phyloP scores from a whole-genome alignment of 2,888 invertebrate genomes.

The Dasypogon diadema region DNA sequence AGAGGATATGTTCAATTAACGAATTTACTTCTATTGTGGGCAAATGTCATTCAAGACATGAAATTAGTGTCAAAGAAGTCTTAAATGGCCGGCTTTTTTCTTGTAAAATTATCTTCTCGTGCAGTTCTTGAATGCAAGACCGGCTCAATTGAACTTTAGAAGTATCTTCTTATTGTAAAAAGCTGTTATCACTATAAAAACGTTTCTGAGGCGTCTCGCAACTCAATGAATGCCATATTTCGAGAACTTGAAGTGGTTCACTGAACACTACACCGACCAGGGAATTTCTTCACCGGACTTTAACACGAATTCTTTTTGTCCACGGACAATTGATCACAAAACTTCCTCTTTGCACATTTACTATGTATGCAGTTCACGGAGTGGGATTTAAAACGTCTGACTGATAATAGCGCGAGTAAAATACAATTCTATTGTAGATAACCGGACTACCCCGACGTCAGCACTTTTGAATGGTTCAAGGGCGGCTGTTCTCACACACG shows the following conservation, averaged over 20 bases:
- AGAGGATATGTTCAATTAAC: conserved; percentile 48
- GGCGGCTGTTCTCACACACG: conserved; percentile 12
- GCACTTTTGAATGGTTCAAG: conserved; percentile 19
- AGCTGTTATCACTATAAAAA: conserved; percentile 33
- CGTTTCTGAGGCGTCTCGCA: not conserved
- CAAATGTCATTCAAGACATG: conserved; percentile 19
- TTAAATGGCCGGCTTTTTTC: conserved; percentile 24
- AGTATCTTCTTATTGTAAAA: conserved; percentile 1
- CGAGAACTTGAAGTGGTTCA: conserved; percentile 15
- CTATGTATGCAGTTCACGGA: conserved; percentile 1
- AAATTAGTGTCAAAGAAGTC: conserved; percentile 30
- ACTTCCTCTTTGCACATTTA: conserved; percentile 11
- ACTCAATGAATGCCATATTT: conserved; percentile 25
- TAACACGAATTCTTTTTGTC: not conserved
- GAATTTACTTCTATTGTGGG: conserved; percentile 40
- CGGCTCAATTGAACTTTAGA: conserved; percentile 18
- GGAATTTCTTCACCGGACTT: not conserved
- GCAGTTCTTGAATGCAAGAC: conserved; percentile 23
- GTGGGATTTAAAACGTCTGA: too few species aligned
- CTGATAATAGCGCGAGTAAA: not conserved
- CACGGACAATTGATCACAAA: conserved; percentile 30
- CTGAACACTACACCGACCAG: not conserved
- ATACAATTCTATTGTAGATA: not conserved
- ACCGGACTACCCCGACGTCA: not conserved
- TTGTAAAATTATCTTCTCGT: conserved; percentile 2